Evolutionary conservation across 1,140 invertebrate genomes (phyloP).

Genomic region (Rhagoletis zephyria): DNA sequence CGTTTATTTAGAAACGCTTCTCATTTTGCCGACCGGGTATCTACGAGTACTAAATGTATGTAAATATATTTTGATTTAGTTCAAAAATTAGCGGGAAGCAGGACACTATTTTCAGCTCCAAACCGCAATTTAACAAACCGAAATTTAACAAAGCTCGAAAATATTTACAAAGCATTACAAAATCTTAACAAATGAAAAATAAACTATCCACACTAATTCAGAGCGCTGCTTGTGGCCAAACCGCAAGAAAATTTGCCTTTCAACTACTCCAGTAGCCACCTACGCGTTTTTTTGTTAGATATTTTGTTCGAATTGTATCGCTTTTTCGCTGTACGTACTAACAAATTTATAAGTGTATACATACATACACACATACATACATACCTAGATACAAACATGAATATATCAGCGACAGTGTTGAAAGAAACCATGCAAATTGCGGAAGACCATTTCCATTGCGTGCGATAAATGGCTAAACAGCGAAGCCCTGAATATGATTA

Average conservation of each 20-base stretch:
- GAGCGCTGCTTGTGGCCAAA: background rate
- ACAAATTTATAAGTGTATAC: background rate
- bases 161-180: slow-evolving; percentile 10
- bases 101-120: background rate
- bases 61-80: background rate
- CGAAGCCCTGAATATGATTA: background rate
- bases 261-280: background rate
- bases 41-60: too few species aligned
- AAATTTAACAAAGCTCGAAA: background rate
- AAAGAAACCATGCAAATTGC: slow-evolving; percentile 18
- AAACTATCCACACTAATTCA: background rate
- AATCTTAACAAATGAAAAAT: background rate
- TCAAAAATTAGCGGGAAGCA: background rate
- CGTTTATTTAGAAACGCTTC: too few species aligned
- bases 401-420: background rate
- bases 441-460: slow-evolving; percentile 4
- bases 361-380: too few species aligned
- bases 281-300: background rate
- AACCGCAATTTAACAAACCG: slow-evolving; percentile 25
- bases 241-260: background rate
- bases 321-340: too few species aligned
- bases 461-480: background rate
- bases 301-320: too few species aligned
- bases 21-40: background rate
- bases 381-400: background rate